Base-by-base conservation (phyloP, 2,797 vertebrate species). In the Sebastes vulpes region DNA sequence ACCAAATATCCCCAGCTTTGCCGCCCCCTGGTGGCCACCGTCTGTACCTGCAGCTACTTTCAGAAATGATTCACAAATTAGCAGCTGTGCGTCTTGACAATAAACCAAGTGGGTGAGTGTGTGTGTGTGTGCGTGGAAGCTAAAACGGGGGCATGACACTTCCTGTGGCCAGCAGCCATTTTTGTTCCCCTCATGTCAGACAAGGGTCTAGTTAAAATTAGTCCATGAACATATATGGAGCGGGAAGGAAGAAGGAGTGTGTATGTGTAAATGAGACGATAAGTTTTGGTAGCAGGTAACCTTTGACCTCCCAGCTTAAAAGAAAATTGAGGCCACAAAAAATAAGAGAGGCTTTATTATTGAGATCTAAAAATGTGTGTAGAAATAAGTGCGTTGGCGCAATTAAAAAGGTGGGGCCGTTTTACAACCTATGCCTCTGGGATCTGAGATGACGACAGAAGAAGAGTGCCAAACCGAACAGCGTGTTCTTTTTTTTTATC, bases 161-260 rank as follows among this genome's bases (percentile, higher is more conserved):
- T 80, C 77, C 77, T 82, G 54, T 79, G 85, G 79, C 57, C 68
- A 23, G 48, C 28, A 35, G 87, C 75, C 72, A 53, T 82, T 82
- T 86, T 85, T 85, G 82, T 85, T 82, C 72, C 67, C 54, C 31
- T 29, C 2, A 14, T 78, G 84, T 91, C 88, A 87, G 74, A 85
- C 73, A 57, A 76, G 77, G 76, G 75, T 67, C 67, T 75, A 29
- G 72, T 80, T 92, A 95, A 94, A 93, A 90, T 87, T 94, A 95
- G 78, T 56, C n/a, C 5, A 5, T 59, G 72, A n/a, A 91, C 91
- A 90, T 93, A 82, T 89, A 92, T 70, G 90, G 92, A n/a, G 20
- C 18, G 38, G 31, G 25, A 72, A 74, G 48, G 35, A 60, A 68
- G 53, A 70, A 70, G 3, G 60, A 31, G 74, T 6, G 57, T 46